Evolutionary conservation across 2,888 invertebrate genomes (phyloP).

Genomic region (Sphaerophoria taeniata): DNA sequence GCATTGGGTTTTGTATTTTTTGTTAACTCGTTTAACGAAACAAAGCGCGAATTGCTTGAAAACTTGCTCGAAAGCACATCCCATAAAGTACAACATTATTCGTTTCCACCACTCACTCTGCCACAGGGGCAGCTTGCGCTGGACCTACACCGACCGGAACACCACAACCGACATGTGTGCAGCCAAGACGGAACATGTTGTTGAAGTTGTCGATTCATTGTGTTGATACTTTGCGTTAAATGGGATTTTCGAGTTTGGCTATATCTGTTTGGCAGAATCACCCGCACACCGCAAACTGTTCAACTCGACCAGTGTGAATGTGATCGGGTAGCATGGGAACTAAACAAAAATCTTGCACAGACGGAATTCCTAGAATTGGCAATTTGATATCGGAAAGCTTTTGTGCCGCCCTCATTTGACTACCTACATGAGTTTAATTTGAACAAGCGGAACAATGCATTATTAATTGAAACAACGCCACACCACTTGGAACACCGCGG

Average conservation of each 20-base stretch:
- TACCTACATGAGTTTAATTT: slow-evolving; percentile 61
- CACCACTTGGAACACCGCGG: neutral
- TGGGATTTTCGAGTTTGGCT: slow-evolving; percentile 47
- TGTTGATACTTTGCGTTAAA: slow-evolving; percentile 52
- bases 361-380: slow-evolving; percentile 67
- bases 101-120: neutral
- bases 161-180: slow-evolving; percentile 38
- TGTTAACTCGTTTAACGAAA: slow-evolving; percentile 8
- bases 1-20: slow-evolving; percentile 2
- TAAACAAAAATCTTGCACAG: slow-evolving; percentile 49
- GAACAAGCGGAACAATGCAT: slow-evolving; percentile 61
- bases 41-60: slow-evolving; percentile 38
- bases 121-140: neutral
- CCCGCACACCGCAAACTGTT: neutral
- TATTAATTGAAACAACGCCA: slow-evolving; percentile 57
- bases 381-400: slow-evolving; percentile 56
- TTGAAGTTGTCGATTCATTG: slow-evolving; percentile 43
- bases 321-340: slow-evolving; percentile 16
- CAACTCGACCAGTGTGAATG: neutral
- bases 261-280: neutral
- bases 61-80: slow-evolving; percentile 41
- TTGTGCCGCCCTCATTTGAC: slow-evolving; percentile 49
- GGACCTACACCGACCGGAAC: slow-evolving; percentile 38
- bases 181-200: slow-evolving; percentile 5
- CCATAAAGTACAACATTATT: slow-evolving; percentile 54